phyloP scores from a whole-genome alignment of 1,140 invertebrate genomes.

The Drosophila subpulchrella region DNA sequence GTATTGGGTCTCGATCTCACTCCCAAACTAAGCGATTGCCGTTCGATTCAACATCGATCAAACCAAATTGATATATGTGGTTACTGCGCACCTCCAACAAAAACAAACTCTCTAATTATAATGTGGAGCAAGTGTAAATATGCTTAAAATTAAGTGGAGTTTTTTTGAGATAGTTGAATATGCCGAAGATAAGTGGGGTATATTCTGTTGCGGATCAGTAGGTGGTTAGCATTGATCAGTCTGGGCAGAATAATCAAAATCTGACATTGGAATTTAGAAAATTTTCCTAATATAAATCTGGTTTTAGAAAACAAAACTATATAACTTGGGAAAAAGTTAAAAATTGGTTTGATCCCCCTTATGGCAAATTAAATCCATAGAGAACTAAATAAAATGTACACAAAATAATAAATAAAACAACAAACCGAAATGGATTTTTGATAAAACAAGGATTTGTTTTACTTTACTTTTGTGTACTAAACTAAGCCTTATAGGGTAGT shows the following conservation, averaged over 20 bases:
- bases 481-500: slow-evolving; percentile 24
- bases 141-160: background rate
- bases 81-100: background rate
- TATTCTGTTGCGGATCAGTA: background rate
- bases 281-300: background rate
- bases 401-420: background rate
- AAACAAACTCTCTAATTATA: slow-evolving; percentile 21
- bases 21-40: slow-evolving; percentile 9
- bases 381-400: too few species aligned
- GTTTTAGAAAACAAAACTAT: too few species aligned
- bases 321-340: too few species aligned
- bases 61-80: slow-evolving; percentile 2
- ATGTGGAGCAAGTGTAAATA: slow-evolving; percentile 12
- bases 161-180: slow-evolving; percentile 17
- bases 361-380: too few species aligned
- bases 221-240: slow-evolving; percentile 5
- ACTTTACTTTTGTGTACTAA: slow-evolving; percentile 9
- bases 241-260: slow-evolving; percentile 2
- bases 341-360: too few species aligned
- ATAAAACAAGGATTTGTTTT: background rate
- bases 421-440: background rate
- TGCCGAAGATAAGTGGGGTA: background rate
- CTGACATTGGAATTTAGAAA: background rate
- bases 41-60: slow-evolving; percentile 9
- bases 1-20: slow-evolving; percentile 21